phyloP scores from a whole-genome alignment of 2,797 vertebrate species.

The Allobates femoralis region DNA sequence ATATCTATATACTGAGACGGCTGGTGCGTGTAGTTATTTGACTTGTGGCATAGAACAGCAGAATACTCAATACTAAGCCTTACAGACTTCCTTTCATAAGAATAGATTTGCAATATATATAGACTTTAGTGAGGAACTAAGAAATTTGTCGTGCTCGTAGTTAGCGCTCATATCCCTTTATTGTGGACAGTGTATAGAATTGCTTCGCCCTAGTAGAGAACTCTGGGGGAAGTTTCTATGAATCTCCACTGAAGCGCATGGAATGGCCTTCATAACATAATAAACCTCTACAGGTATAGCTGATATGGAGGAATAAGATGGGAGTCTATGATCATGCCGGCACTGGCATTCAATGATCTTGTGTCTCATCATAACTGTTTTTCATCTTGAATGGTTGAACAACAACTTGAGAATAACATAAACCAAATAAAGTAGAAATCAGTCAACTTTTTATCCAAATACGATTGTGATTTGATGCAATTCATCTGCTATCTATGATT shows the following conservation, averaged over 20 bases:
- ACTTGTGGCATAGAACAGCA: background rate
- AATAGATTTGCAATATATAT: slow-evolving; percentile 12
- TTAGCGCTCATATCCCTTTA: background rate
- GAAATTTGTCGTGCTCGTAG: background rate
- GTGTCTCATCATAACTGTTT: background rate
- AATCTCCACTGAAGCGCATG: background rate
- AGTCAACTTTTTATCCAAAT: too few relatives aligned
- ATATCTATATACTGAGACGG: background rate
- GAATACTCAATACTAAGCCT: background rate
- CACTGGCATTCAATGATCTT: background rate
- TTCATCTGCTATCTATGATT: too few relatives aligned
- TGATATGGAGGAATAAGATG: background rate
- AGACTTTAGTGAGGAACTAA: slow-evolving; percentile 20
- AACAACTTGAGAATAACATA: background rate
- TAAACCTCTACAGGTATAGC: background rate
- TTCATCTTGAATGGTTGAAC: background rate
- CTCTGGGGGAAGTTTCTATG: background rate
- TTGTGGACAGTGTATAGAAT: background rate
- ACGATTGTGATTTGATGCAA: too few relatives aligned
- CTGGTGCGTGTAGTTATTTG: background rate
- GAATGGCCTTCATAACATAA: background rate
- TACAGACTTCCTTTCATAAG: background rate
- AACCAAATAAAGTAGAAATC: background rate
- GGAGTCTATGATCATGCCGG: background rate
- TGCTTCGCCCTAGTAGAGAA: background rate